phyloP scores from a whole-genome alignment of 2,797 vertebrate species.

The Poeciliopsis paucimaculata region DNA sequence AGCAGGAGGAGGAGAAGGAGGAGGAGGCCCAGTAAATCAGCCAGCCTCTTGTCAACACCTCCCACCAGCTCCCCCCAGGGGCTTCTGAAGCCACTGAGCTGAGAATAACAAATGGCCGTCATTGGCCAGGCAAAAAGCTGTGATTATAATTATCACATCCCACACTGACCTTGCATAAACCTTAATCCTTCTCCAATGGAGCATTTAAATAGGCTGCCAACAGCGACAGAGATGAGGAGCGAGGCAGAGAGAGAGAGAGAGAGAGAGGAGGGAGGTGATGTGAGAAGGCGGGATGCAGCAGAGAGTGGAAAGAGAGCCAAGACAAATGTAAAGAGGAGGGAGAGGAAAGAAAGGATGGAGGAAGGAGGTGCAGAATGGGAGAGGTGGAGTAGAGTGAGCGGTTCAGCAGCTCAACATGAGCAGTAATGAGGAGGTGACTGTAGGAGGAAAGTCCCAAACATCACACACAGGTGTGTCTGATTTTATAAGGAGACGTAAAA shows the following conservation, averaged over 20 bases:
- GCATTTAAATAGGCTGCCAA: constrained; percentile 98
- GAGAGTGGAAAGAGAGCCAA: constrained; percentile 39
- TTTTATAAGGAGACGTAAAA: background rate
- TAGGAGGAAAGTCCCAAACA: background rate
- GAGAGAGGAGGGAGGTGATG: constrained; percentile 18
- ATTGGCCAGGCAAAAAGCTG: constrained; percentile 99
- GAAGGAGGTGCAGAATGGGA: background rate
- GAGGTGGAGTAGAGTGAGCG: constrained; percentile 8
- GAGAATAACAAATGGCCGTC: constrained; percentile 99
- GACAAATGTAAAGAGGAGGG: constrained; percentile 50
- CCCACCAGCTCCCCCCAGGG: constrained; percentile 74
- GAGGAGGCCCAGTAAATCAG: constrained; percentile 95
- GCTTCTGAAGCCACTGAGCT: constrained; percentile 94
- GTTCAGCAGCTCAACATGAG: constrained; percentile 69
- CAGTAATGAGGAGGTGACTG: constrained; percentile 45
- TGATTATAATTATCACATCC: constrained; percentile 99
- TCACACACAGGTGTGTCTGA: background rate
- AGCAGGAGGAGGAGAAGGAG: constrained; percentile 50
- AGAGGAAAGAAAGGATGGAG: constrained; percentile 5
- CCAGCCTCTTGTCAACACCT: constrained; percentile 96
- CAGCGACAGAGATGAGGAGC: constrained; percentile 73
- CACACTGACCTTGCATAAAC: constrained; percentile 99
- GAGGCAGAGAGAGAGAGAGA: constrained; percentile 21
- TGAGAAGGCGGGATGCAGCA: constrained; percentile 25
- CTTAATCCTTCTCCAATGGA: constrained; percentile 99